Percentiles rank a stretch among this genome's conserved stretches.
These are phyloP conservation scores for Alviniconcha marisindica DNA, from an alignment of 1,140 invertebrate species.

Conservation along the genomic window DNA sequence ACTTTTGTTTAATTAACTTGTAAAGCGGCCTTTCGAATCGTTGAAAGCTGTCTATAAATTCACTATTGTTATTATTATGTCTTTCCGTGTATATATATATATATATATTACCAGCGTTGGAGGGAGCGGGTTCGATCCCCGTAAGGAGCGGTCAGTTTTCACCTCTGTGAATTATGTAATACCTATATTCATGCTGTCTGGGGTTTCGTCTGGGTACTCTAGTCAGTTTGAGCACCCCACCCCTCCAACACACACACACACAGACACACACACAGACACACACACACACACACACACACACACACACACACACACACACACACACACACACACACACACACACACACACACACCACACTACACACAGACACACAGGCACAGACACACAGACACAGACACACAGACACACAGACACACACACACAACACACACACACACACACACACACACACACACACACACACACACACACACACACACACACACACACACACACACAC, in stretches of 20 bases:
- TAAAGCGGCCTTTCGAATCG: neutral
- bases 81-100: neutral
- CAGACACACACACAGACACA: conserved; percentile 20
- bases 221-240: neutral
- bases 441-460: conserved; percentile 10
- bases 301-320: conserved; percentile 10
- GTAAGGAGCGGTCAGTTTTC: neutral
- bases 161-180: neutral
- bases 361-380: neutral
- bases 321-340: conserved; percentile 2
- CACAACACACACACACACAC: neutral
- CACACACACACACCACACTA: neutral
- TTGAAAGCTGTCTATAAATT: neutral
- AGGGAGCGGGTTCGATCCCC: too few relatives aligned
- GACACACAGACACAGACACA: neutral
- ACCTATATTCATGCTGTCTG: neutral
- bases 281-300: neutral
- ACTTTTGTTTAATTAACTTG: neutral
- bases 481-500: neutral
- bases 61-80: neutral
- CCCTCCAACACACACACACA: neutral
- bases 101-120: neutral
- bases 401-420: neutral
- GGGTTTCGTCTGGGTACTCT: neutral
- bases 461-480: conserved; percentile 10